These are phyloP conservation scores for Tyrophagus putrescentiae DNA, from an alignment of 1,140 invertebrate genomes.

Conservation along the genomic window DNA sequence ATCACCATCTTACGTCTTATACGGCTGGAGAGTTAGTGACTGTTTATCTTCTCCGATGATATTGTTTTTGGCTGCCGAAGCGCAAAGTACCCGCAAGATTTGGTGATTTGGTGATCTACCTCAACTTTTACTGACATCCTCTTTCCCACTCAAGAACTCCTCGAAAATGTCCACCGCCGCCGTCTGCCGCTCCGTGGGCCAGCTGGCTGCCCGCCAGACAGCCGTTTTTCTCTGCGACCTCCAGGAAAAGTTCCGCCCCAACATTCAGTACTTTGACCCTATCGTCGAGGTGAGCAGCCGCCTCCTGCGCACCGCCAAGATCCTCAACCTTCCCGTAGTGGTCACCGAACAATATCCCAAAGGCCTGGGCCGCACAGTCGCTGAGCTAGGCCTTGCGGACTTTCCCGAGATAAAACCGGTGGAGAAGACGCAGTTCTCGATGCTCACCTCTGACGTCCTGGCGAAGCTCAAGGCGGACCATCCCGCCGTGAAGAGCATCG, in stretches of 20 bases:
- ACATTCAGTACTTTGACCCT: slow-evolving; percentile 56
- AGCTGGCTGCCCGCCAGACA: slow-evolving; percentile 38
- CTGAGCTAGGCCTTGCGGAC: slow-evolving; percentile 52
- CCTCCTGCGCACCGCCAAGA: slow-evolving; percentile 53
- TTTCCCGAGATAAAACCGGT: slow-evolving; percentile 43
- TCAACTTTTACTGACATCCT: no score
- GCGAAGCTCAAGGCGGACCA: slow-evolving; percentile 39
- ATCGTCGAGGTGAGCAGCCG: slow-evolving; percentile 54
- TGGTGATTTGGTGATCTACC: no score
- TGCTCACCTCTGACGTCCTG: slow-evolving; percentile 56
- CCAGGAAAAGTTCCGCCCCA: slow-evolving; percentile 61
- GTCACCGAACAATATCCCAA: slow-evolving; percentile 65
- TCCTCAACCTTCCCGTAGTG: slow-evolving; percentile 53
- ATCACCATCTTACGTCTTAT: no score
- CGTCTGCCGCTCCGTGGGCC: slow-evolving; percentile 20
- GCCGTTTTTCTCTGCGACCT: slow-evolving; percentile 67
- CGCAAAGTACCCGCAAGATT: no score
- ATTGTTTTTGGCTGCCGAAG: no score
- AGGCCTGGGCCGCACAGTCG: slow-evolving; percentile 59
- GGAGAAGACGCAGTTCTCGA: slow-evolving; percentile 67
- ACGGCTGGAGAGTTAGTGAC: no score
- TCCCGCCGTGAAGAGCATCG: slow-evolving; percentile 42
- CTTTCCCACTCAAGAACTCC: no score
- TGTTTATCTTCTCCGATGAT: no score
- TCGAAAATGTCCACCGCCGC: neutral